phyloP scores from a whole-genome alignment of 2,797 vertebrate genomes.

The Dendrocincla tyrannina region DNA sequence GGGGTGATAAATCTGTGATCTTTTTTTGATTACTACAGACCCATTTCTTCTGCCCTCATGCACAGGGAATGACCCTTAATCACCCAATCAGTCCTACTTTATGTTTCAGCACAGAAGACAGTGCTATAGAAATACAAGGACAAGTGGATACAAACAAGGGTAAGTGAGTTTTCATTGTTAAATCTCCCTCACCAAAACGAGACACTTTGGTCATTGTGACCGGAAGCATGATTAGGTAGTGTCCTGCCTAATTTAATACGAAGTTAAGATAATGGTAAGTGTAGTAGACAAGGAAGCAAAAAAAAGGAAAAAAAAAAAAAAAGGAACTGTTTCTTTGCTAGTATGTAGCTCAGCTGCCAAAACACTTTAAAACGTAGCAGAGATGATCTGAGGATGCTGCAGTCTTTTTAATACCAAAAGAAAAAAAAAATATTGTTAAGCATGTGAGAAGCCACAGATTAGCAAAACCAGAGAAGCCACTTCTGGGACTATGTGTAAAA shows the following conservation, averaged over 20 bases:
- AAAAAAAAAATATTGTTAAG: neutral
- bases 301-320: neutral
- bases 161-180: neutral
- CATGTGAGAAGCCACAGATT: neutral
- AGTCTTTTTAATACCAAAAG: neutral
- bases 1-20: neutral
- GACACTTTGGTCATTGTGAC: neutral
- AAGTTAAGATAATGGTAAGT: neutral
- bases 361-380: neutral
- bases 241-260: neutral
- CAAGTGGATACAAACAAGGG: neutral
- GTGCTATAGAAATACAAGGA: neutral
- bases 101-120: neutral
- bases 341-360: neutral
- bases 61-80: conserved; percentile 1
- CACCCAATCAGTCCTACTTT: neutral
- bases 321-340: neutral
- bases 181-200: neutral
- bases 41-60: neutral
- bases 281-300: neutral
- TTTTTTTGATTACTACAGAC: neutral
- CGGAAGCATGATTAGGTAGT: neutral
- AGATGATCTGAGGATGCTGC: neutral
- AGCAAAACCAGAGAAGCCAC: neutral
- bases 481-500: neutral